phyloP scores from a whole-genome alignment of 2,113 vertebrate genomes.

The Calyptomena viridis region DNA sequence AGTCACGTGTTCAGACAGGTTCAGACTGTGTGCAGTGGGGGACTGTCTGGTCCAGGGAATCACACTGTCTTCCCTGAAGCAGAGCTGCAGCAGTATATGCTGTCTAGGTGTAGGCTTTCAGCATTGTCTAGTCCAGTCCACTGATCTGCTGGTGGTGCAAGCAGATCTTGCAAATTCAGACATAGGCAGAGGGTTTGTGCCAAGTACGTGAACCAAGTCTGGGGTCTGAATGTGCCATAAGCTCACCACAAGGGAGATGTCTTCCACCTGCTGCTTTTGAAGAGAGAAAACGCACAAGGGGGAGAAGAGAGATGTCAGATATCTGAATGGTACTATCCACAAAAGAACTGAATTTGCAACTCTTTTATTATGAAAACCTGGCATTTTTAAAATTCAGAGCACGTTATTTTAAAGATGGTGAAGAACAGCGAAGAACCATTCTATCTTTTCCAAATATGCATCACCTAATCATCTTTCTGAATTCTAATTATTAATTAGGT shows the following conservation, averaged over 20 bases:
- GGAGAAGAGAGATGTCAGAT: not conserved
- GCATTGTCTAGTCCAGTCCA: not conserved
- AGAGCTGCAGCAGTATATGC: not conserved
- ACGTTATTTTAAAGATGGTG: not conserved
- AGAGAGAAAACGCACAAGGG: not conserved
- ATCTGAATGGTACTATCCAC: not conserved
- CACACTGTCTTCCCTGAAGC: not conserved
- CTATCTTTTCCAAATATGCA: not conserved
- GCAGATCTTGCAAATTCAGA: not conserved
- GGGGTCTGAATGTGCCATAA: not conserved
- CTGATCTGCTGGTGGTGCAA: not conserved
- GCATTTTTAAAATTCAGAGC: not conserved
- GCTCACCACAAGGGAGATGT: not conserved
- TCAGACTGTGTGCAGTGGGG: not conserved
- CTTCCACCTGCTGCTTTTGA: not conserved
- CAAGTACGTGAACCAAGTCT: rapidly evolving
- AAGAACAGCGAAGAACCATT: not conserved
- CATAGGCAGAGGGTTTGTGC: rapidly evolving
- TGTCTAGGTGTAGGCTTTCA: not conserved
- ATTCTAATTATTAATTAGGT: not conserved
- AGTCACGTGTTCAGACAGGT: not conserved
- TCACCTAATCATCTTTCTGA: not conserved
- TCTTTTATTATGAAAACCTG: not conserved
- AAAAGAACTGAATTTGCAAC: not conserved
- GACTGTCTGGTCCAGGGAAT: not conserved